Base-by-base conservation (phyloP, 92 coral and sea anemone species). In the Palythoa heliodiscus region DNA sequence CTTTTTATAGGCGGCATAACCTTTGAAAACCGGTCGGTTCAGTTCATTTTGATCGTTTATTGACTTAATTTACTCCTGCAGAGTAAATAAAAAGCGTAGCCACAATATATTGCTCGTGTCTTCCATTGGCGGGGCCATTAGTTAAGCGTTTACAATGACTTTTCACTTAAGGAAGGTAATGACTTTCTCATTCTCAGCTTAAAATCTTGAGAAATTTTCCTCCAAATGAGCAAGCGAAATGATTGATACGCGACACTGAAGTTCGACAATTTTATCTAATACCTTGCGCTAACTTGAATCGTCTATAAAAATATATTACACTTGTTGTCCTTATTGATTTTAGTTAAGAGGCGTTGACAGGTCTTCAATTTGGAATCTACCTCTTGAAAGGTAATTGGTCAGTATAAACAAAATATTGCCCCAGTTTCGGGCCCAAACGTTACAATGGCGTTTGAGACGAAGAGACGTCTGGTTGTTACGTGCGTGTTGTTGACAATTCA, bases 351-450 rank as follows among this genome's bases (percentile, higher is more conserved):
- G 64, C 73, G 84, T 80, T 67, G 84, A 80, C 84, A 80, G 74
- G 43, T 11, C 73, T 16, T 66, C 84, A 80, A 80, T 48, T 80
- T 64, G 48, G 58, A 66, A 47, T 47, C 61, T n/a, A 47, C 16
- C 84, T 64, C 63, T 63, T 80, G 84, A 80, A 67, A 66, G 60
- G 72, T 67, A 80, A 80, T 80, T 80, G 84, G 84, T 52, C 43
- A 68, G 84, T 66, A 80, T 80, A 80, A 24, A 80, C 74, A 80
- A 43, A 63, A 67, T 80, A 66, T 67, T 78, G 71, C 83, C 3
- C 38, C 23, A 38, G 35, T 38, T 58, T 39, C 14, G 29, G 40
- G 37, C 5, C 20, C 64, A 22, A 11, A 29, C 40, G 35, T 37
- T 29, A 23, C 79, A 25, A 24, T n/a, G 7, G 54, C 17, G 54